Percentiles rank a stretch among this genome's conserved stretches.
These are phyloP conservation scores for Xenopus borealis DNA, from an alignment of 2,113 vertebrate species.

Conservation along the genomic window DNA sequence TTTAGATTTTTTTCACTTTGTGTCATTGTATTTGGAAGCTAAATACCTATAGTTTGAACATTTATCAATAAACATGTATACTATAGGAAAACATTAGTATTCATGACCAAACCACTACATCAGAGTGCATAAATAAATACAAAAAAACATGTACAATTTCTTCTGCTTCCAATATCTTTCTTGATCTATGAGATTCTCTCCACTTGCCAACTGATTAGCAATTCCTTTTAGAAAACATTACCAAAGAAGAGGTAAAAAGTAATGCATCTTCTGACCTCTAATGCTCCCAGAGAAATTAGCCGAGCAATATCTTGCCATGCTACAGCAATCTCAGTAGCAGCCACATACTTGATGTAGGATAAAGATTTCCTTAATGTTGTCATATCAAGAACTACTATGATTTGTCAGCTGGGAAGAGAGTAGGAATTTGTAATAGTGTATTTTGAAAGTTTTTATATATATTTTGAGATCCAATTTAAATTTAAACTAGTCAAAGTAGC, in stretches of 20 bases:
- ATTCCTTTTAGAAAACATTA: slow-evolving; percentile 34
- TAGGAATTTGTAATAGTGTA: neutral
- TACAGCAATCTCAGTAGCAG: neutral
- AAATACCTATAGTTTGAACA: neutral
- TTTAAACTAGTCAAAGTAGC: neutral
- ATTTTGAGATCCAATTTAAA: neutral
- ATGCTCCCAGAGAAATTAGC: slow-evolving; percentile 33
- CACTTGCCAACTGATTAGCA: slow-evolving; percentile 34
- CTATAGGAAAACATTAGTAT: slow-evolving; percentile 20
- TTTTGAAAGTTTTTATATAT: neutral
- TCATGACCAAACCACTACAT: slow-evolving; percentile 15
- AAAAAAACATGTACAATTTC: slow-evolving; percentile 3
- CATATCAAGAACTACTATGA: neutral
- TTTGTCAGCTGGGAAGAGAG: neutral
- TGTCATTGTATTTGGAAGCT: neutral
- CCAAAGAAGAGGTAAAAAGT: slow-evolving; percentile 13
- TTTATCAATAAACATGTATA: slow-evolving; percentile 11
- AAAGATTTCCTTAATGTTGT: slow-evolving; percentile 41
- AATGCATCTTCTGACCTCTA: slow-evolving; percentile 41
- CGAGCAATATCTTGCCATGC: slow-evolving; percentile 20
- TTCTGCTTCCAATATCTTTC: slow-evolving; percentile 16
- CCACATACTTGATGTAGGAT: slow-evolving; percentile 20
- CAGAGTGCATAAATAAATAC: slow-evolving; percentile 35
- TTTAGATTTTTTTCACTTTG: neutral
- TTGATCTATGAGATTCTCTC: slow-evolving; percentile 25